Conservation (phyloP, 2,113 vertebrate genomes). For the Anser brachyrhynchus region DNA sequence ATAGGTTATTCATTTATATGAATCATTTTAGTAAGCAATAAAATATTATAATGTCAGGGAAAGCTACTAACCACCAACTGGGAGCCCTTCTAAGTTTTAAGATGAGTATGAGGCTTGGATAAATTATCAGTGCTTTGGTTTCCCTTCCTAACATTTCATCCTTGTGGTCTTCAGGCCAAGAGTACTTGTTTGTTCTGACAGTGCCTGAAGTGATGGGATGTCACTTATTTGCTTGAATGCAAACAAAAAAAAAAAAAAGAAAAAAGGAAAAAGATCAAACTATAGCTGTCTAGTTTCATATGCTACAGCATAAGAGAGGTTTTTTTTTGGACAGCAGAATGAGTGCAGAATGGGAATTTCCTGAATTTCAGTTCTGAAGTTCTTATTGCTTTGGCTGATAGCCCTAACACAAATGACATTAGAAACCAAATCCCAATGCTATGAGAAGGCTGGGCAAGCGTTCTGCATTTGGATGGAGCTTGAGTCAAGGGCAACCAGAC, state of each 20-base stretch:
- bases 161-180: neutral
- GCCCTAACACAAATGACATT: too few relatives aligned
- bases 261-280: neutral
- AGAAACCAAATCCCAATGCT: neutral
- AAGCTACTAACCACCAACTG: neutral
- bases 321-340: neutral
- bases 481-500: neutral
- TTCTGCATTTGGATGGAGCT: fast-evolving
- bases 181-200: neutral
- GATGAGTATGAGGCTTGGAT: neutral
- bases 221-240: constrained; percentile 2
- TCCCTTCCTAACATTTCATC: neutral
- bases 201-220: neutral
- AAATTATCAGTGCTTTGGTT: neutral
- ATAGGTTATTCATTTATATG: neutral
- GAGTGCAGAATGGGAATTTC: neutral
- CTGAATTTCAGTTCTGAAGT: neutral
- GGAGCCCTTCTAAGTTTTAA: neutral
- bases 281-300: neutral
- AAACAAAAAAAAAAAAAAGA: neutral
- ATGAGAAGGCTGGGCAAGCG: neutral
- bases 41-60: neutral
- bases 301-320: neutral
- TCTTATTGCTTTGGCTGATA: neutral
- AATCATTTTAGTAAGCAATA: neutral